phyloP scores from a whole-genome alignment of 2,113 vertebrate species.

The Colinus virginianus region DNA sequence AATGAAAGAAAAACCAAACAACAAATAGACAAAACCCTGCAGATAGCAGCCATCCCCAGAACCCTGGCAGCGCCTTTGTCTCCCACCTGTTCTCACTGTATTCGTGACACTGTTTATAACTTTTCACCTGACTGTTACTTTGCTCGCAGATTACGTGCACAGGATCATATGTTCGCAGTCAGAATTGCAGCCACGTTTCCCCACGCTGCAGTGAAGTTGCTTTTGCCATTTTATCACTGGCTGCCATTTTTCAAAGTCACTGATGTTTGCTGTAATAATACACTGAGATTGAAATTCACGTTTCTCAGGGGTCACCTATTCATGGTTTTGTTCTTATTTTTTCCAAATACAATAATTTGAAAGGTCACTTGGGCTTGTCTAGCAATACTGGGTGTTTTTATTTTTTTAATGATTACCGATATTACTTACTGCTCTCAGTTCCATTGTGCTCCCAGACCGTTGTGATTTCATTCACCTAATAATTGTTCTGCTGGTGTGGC shows the following conservation, averaged over 20 bases:
- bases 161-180: background rate
- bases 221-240: background rate
- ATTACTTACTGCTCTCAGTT: background rate
- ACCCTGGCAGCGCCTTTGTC: background rate
- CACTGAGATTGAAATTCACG: background rate
- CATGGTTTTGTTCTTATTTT: constrained; percentile 2
- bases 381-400: background rate
- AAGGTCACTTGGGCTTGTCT: background rate
- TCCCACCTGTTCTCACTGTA: background rate
- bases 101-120: background rate
- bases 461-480: background rate
- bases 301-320: background rate
- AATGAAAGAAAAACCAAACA: background rate
- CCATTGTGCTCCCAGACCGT: background rate
- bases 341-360: constrained; percentile 11
- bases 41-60: background rate
- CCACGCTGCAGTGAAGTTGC: background rate
- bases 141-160: background rate
- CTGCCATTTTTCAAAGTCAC: background rate
- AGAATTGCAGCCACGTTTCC: background rate
- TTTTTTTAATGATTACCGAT: background rate
- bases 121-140: background rate
- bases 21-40: background rate
- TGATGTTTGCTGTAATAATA: background rate
- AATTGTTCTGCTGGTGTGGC: background rate